Conservation (phyloP, 1,140 invertebrate genomes). For the Nylanderia fulva region DNA sequence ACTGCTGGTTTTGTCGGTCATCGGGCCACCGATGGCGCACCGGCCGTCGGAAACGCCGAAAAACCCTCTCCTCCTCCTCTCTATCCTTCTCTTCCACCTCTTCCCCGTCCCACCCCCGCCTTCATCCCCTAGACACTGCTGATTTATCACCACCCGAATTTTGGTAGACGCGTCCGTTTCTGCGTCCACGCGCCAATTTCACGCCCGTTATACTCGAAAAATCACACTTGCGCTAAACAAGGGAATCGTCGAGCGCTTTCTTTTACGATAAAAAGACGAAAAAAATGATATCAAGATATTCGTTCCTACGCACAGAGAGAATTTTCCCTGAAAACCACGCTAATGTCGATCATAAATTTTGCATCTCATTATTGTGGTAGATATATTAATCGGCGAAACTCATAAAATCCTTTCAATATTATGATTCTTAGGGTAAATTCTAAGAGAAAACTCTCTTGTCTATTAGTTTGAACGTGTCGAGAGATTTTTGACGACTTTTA, state of each 20-base stretch:
- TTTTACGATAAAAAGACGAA: neutral
- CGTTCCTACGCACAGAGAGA: too few species aligned
- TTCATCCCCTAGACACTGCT: slow-evolving; percentile 38
- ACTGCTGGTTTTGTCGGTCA: slow-evolving; percentile 58
- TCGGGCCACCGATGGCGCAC: slow-evolving; percentile 48
- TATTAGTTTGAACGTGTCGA: neutral
- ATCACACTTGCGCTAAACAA: neutral
- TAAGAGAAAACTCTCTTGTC: too few species aligned
- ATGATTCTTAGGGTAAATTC: too few species aligned
- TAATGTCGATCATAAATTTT: too few species aligned
- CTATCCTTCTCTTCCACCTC: slow-evolving; percentile 23
- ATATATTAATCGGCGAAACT: too few species aligned
- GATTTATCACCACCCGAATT: slow-evolving; percentile 48
- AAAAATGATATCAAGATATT: too few species aligned
- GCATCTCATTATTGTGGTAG: too few species aligned
- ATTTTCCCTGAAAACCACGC: too few species aligned
- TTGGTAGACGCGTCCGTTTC: slow-evolving; percentile 22
- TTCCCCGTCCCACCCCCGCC: slow-evolving; percentile 15
- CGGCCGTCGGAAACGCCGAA: slow-evolving; percentile 46
- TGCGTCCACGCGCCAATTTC: slow-evolving; percentile 53
- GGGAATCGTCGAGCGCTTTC: neutral
- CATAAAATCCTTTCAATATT: too few species aligned
- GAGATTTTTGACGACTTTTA: neutral
- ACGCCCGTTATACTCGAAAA: slow-evolving; percentile 30
- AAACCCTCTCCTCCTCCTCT: slow-evolving; percentile 28